Conservation (phyloP, 2,797 vertebrate genomes). For the Cephalopachus bancanus region DNA sequence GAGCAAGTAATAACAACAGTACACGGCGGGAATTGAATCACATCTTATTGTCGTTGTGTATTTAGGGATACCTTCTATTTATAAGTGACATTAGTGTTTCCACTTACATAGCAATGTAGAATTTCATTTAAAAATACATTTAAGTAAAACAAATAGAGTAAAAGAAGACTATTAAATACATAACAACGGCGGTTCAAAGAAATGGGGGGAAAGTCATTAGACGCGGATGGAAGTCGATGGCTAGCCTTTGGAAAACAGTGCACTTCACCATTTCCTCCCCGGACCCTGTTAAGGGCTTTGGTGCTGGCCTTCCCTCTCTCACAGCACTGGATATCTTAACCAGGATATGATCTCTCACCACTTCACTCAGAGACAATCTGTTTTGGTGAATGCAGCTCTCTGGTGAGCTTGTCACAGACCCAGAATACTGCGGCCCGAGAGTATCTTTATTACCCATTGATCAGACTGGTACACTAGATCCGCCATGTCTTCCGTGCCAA, state of each 20-base stretch:
- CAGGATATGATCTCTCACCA: neutral
- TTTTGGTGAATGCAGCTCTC: slow-evolving; percentile 1
- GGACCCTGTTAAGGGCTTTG: neutral
- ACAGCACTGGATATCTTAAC: neutral
- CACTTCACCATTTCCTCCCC: neutral
- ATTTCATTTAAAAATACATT: slow-evolving; percentile 60
- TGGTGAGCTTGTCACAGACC: neutral
- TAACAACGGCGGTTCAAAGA: neutral
- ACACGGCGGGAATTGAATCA: slow-evolving; percentile 2
- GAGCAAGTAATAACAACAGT: neutral
- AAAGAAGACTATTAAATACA: slow-evolving; percentile 37
- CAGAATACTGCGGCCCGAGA: neutral
- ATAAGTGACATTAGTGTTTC: slow-evolving; percentile 17
- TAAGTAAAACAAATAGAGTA: slow-evolving; percentile 57
- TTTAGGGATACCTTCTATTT: neutral
- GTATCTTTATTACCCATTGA: slow-evolving; percentile 12
- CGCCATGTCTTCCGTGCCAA: neutral
- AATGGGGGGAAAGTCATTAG: neutral
- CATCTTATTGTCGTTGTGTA: slow-evolving; percentile 47
- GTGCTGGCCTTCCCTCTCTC: neutral
- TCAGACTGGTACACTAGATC: neutral
- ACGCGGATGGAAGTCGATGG: neutral
- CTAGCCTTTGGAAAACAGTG: neutral
- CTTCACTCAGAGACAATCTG: neutral
- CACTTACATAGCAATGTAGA: neutral